These are phyloP conservation scores for Syngnathus typhle DNA, from an alignment of 2,113 vertebrate genomes.

Conservation along the genomic window DNA sequence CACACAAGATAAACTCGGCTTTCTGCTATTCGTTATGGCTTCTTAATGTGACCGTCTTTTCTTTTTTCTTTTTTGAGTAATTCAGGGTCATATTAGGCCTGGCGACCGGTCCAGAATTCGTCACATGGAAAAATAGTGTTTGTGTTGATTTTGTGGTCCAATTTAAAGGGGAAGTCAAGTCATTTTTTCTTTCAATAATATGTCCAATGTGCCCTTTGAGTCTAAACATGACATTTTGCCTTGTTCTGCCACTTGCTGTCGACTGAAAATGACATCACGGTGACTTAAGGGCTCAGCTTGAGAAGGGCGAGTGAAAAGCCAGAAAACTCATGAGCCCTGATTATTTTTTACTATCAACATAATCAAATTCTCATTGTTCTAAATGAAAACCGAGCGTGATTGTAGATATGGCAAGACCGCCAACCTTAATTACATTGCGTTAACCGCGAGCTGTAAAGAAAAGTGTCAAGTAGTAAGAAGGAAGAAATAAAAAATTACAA, in stretches of 20 bases:
- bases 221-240: too few species aligned
- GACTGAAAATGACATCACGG: too few species aligned
- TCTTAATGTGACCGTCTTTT: background rate
- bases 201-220: too few species aligned
- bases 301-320: too few species aligned
- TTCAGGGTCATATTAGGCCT: background rate
- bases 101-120: background rate
- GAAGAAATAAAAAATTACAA: background rate
- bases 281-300: too few species aligned
- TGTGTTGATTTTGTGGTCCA: too few species aligned
- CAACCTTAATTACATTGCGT: background rate
- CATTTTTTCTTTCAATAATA: too few species aligned
- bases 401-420: background rate
- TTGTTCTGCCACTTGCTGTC: too few species aligned
- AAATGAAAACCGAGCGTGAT: background rate
- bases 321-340: too few species aligned
- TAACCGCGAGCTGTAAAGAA: background rate
- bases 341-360: background rate
- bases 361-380: background rate
- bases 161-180: too few species aligned
- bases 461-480: background rate
- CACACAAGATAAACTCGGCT: constrained; percentile 6
- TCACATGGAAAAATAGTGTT: too few species aligned
- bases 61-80: background rate
- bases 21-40: background rate